Evolutionary conservation across 2,888 invertebrate genomes (phyloP).

Genomic region (Carabus problematicus): DNA sequence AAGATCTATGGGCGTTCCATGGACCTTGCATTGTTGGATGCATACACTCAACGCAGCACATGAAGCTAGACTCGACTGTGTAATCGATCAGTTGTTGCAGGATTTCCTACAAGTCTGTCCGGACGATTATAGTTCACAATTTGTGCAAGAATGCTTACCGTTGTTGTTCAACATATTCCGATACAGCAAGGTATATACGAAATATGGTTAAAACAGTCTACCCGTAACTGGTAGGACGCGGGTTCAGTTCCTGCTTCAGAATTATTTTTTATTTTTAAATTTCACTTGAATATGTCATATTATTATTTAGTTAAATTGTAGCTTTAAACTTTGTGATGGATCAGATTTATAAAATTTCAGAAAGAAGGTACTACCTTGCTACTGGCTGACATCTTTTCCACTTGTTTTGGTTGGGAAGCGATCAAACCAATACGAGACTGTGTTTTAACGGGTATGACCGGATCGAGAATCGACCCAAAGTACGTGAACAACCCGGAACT

Average conservation of each 20-base stretch:
- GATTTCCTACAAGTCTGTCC: constrained; percentile 91
- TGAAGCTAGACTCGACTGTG: constrained; percentile 80
- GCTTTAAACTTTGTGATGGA: too few relatives aligned
- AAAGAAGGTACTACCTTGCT: constrained; percentile 88
- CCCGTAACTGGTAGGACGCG: too few relatives aligned
- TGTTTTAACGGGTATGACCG: constrained; percentile 67
- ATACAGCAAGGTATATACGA: constrained; percentile 87
- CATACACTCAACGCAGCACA: constrained; percentile 87
- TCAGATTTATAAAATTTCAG: constrained; percentile 57
- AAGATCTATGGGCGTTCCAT: constrained; percentile 83
- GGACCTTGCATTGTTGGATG: constrained; percentile 95
- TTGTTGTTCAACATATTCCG: constrained; percentile 88
- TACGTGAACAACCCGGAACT: constrained; percentile 94
- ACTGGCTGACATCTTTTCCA: constrained; percentile 87
- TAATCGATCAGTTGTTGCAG: constrained; percentile 87
- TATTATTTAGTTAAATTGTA: too few relatives aligned
- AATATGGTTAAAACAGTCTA: constrained; percentile 31
- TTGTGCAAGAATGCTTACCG: constrained; percentile 89
- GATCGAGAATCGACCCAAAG: constrained; percentile 87
- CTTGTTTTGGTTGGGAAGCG: constrained; percentile 86
- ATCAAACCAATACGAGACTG: constrained; percentile 79
- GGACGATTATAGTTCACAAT: constrained; percentile 87
- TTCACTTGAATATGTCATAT: constrained; percentile 16
- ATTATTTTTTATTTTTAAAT: constrained; percentile 14
- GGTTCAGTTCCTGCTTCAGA: too few relatives aligned